Conservation (phyloP, 2,797 vertebrate genomes). For the Tympanoctomys barrerae region DNA sequence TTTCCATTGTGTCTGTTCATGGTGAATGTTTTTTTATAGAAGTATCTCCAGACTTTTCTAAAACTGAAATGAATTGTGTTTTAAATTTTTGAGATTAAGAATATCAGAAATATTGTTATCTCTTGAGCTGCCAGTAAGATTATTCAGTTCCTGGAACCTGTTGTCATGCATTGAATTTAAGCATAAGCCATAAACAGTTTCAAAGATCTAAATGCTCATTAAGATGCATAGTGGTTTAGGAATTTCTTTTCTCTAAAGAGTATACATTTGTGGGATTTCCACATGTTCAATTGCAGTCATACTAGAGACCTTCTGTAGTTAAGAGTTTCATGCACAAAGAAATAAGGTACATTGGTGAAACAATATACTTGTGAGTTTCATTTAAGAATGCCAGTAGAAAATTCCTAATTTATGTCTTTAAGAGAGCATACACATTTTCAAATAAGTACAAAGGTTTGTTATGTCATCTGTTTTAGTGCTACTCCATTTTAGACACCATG, state of each 20-base stretch:
- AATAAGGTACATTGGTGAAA: constrained; percentile 64
- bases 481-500: constrained; percentile 61
- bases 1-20: constrained; percentile 72
- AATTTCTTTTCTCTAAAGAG: constrained; percentile 70
- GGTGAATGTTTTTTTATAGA: constrained; percentile 70
- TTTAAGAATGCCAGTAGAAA: constrained; percentile 56
- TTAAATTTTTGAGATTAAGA: constrained; percentile 74
- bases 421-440: constrained; percentile 77
- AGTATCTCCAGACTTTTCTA: constrained; percentile 68
- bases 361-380: constrained; percentile 53
- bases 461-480: constrained; percentile 47
- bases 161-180: constrained; percentile 60
- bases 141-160: constrained; percentile 58
- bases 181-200: constrained; percentile 52
- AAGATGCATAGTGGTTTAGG: constrained; percentile 51
- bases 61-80: constrained; percentile 73
- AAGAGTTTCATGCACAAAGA: constrained; percentile 57
- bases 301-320: constrained; percentile 70
- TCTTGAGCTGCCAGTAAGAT: constrained; percentile 70
- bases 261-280: constrained; percentile 78
- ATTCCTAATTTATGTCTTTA: constrained; percentile 58
- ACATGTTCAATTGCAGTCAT: constrained; percentile 65
- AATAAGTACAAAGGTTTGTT: constrained; percentile 68
- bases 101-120: constrained; percentile 69
- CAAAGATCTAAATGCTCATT: constrained; percentile 61